phyloP scores from a whole-genome alignment of 2,888 invertebrate genomes.

The Ptilodon capucinus region DNA sequence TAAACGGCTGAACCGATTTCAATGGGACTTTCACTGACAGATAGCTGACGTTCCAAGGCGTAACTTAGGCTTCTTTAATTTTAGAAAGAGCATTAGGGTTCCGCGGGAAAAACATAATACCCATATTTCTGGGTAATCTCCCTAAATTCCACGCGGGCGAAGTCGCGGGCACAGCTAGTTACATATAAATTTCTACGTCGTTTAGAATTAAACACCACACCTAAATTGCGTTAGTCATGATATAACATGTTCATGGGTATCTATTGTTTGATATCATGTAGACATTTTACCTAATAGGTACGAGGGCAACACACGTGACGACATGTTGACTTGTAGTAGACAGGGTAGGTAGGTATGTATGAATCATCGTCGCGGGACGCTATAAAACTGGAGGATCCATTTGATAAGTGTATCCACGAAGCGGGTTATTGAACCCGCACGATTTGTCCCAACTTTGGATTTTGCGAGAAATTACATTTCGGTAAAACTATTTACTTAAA shows the following conservation, averaged over 20 bases:
- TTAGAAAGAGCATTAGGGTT: too few relatives aligned
- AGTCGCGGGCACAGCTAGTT: neutral
- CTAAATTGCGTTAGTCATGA: neutral
- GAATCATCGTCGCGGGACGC: conserved; percentile 24
- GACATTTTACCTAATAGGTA: neutral
- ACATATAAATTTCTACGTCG: neutral
- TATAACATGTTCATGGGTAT: neutral
- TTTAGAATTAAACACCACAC: neutral
- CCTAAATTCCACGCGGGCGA: too few relatives aligned
- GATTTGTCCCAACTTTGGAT: conserved; percentile 10
- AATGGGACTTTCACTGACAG: too few relatives aligned
- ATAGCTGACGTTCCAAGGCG: too few relatives aligned
- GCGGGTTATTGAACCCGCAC: conserved; percentile 48
- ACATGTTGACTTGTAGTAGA: neutral
- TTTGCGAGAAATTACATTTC: neutral
- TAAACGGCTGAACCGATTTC: too few relatives aligned
- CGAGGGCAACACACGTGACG: neutral
- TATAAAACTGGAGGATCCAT: conserved; percentile 53
- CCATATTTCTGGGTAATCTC: too few relatives aligned
- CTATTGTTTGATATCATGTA: neutral
- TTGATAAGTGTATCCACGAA: conserved; percentile 46
- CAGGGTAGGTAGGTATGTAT: too few relatives aligned
- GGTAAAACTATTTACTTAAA: neutral
- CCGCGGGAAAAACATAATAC: too few relatives aligned
- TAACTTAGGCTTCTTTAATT: too few relatives aligned